These are phyloP conservation scores for Hydrozoanthus gracilis DNA, from an alignment of 92 coral and sea anemone genomes.

Conservation along the genomic window DNA sequence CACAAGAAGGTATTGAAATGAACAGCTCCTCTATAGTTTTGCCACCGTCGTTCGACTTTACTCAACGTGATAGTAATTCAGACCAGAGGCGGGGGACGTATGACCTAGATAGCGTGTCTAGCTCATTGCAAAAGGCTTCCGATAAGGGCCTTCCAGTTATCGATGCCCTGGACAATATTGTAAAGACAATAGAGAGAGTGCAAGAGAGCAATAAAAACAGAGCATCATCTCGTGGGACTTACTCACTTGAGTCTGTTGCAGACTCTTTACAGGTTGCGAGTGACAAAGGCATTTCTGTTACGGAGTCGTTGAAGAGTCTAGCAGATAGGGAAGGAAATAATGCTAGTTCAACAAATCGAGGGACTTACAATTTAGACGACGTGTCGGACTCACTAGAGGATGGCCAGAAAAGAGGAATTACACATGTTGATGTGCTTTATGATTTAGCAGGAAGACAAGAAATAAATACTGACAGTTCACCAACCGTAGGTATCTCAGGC, in stretches of 20 bases:
- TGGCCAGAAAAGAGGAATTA: constrained; percentile 56
- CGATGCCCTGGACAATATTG: constrained; percentile 65
- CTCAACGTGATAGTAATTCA: background rate
- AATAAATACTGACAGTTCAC: background rate
- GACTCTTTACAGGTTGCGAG: constrained; percentile 59
- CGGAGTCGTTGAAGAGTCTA: constrained; percentile 62
- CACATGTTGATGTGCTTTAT: constrained; percentile 36
- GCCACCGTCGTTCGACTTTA: background rate
- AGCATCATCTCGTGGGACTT: constrained; percentile 67
- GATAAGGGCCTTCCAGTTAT: constrained; percentile 58
- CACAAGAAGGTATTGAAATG: background rate
- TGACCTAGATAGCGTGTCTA: constrained; percentile 69
- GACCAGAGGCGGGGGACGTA: constrained; percentile 74
- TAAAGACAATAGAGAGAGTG: constrained; percentile 46
- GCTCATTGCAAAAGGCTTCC: constrained; percentile 61
- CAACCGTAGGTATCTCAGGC: background rate
- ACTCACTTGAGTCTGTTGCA: constrained; percentile 80
- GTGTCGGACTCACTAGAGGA: constrained; percentile 62
- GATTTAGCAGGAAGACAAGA: constrained; percentile 35
- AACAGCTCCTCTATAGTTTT: background rate
- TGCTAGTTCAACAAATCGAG: background rate
- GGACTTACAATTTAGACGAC: constrained; percentile 23
- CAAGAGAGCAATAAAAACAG: constrained; percentile 13
- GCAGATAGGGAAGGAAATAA: constrained; percentile 30
- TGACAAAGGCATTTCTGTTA: constrained; percentile 67